Evolutionary conservation across 2,113 vertebrate genomes (phyloP).

Genomic region (Gasterosteus nipponicus): DNA sequence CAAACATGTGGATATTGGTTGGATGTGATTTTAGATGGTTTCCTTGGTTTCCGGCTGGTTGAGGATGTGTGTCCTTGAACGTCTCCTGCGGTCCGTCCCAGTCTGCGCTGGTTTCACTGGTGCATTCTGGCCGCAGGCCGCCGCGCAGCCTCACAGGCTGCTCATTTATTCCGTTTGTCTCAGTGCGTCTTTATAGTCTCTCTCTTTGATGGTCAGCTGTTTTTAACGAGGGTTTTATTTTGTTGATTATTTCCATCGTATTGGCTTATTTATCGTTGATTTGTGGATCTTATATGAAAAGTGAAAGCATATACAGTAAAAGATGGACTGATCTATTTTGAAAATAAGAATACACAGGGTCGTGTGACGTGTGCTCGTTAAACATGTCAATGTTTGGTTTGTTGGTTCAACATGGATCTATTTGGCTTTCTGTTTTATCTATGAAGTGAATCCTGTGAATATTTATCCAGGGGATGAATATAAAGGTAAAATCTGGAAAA

Average conservation of each 20-base stretch:
- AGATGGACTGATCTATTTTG: not conserved
- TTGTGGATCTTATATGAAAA: not conserved
- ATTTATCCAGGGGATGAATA: not conserved
- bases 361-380: not conserved
- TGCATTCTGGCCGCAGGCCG: not conserved
- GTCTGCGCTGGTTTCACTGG: constrained; percentile 27
- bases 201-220: not conserved
- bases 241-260: not conserved
- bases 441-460: not conserved
- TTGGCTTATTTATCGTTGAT: not conserved
- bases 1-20: not conserved
- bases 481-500: not conserved
- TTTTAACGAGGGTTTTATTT: not conserved
- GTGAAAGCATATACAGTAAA: not conserved
- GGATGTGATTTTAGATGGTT: not conserved
- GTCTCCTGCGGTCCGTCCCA: not conserved
- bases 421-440: not conserved
- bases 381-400: not conserved
- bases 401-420: not conserved
- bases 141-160: not conserved
- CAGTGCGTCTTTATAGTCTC: not conserved
- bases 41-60: not conserved
- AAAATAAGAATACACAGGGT: not conserved
- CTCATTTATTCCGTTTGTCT: not conserved
- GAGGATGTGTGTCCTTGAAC: not conserved